Evolutionary conservation across 2,888 invertebrate genomes (phyloP), one percentile per base, ranked within the genome.

Genomic region (Hydrotaea diabolus): DNA sequence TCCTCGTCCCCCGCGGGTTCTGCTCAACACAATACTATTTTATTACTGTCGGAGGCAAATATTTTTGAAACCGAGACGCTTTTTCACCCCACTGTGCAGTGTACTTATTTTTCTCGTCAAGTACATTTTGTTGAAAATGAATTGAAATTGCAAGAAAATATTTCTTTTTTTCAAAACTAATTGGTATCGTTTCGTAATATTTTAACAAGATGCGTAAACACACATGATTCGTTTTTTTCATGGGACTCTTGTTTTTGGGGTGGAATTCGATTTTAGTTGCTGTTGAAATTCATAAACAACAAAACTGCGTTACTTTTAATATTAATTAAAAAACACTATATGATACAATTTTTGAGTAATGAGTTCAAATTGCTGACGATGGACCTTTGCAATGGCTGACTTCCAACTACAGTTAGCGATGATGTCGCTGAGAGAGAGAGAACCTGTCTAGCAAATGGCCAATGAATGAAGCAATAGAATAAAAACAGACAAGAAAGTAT

Each of bases 181-280:
- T 80, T 76, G 80, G 80, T 71, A 80, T 46, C 7, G 26, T 80
- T 80, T 80, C 75, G 62, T 53, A 71, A 80, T 43, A 71, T 39
- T 17, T 57, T 57, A 74, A 80, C 43, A 59, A 80, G 49, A 80
- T 75, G 74, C 75, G 69, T 71, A 74, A 23, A 75, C 69, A 59
- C 59, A 75, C 39, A 53, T 31, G 15, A 31, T 23, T n/a, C 46
- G 11, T 21, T 11, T 39, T n/a, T 39, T 8, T 39, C 1, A 39
- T 39, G 39, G 39, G 39, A 3, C 9, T 39, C 13, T 39, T 11
- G 11, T 39, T 39, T 39, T 39, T 39, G 3, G 8, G 8, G 39
- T 3, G 11, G 39, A 8, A 39, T 39, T 55, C 11, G 59, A 11
- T 59, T 59, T 8, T 26, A 19, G 0, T 49, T 31, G 66, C 23